Conservation (phyloP, 1,140 invertebrate genomes). For the Drosophila takahashii region DNA sequence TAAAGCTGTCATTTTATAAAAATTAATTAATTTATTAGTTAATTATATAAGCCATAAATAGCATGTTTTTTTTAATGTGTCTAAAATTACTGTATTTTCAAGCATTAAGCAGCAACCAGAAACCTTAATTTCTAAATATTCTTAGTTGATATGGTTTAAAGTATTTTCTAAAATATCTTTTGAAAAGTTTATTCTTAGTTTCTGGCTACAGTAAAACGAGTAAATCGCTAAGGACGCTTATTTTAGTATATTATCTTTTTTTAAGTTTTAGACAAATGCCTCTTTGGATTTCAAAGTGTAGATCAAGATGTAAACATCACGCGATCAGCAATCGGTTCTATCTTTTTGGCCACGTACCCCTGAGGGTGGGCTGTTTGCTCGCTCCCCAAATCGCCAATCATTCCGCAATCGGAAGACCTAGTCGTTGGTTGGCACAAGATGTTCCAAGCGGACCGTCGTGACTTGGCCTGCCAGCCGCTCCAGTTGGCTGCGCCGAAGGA, state of each 20-base stretch:
- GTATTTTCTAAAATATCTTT: too few species aligned
- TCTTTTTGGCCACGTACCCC: constrained; percentile 31
- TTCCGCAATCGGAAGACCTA: constrained; percentile 46
- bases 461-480: not conserved
- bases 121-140: too few species aligned
- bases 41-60: too few species aligned
- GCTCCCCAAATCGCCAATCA: constrained; percentile 13
- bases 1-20: too few species aligned
- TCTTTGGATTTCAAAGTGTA: constrained; percentile 1
- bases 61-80: too few species aligned
- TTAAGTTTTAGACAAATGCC: too few species aligned
- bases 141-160: too few species aligned
- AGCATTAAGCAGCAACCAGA: too few species aligned
- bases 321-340: constrained; percentile 36
- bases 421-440: constrained; percentile 36
- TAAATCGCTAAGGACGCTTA: too few species aligned
- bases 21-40: too few species aligned
- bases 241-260: too few species aligned
- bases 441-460: constrained; percentile 36
- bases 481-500: constrained; percentile 13
- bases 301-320: constrained; percentile 16
- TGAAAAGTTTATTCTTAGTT: not conserved
- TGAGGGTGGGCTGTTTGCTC: constrained; percentile 17
- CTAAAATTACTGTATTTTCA: too few species aligned
- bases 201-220: not conserved